Evolutionary conservation across 2,888 invertebrate genomes (phyloP), one percentile per base, ranked within the genome.

Genomic region (Zygogramma bicolorata): DNA sequence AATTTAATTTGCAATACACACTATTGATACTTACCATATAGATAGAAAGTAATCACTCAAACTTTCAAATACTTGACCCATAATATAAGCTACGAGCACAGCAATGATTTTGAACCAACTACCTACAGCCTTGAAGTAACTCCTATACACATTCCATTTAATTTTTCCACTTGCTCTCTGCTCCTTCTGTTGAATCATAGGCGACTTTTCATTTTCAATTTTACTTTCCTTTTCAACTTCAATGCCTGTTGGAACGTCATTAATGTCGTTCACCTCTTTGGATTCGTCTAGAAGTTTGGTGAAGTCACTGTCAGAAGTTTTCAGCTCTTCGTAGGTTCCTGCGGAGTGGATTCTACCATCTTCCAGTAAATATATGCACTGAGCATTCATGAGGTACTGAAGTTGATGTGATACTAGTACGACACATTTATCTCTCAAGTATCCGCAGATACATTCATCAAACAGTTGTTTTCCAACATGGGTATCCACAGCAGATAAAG

Each of bases 381-480:
- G 82, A 2, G 88, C 87, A 65, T 90, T 89, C 70, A 89, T 88
- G 1, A 92, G 87, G 81, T 92, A 92, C 82, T 92, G 92, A 77
- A 92, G 86, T 84, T 92, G 92, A 81, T 92, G 92, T 0, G 95
- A 95, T 76, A 94, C 93, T 18, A 95, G 89, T 57, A 95, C 90
- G 22, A 92, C 87, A 1, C 93, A 92, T 82, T 93, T 91, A 75
- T 91, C 88, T 10, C 89, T 88, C 75, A 95, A 87, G 79, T 91
- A 91, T 3, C 89, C 81, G 13, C 80, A 88, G 62, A 94, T 90
- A 81, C 94, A 95, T 81, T 93, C 90, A 82, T 96, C 94, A 87
- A 96, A 97, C 79, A 97, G 89, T 86, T 95, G 94, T 0, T 94
- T 91, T 1, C 95, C 95, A 1, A 97, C 96, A 84, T 94, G 94